phyloP scores from a whole-genome alignment of 1,140 invertebrate genomes.

The Hyposmocoma kahamanoa region DNA sequence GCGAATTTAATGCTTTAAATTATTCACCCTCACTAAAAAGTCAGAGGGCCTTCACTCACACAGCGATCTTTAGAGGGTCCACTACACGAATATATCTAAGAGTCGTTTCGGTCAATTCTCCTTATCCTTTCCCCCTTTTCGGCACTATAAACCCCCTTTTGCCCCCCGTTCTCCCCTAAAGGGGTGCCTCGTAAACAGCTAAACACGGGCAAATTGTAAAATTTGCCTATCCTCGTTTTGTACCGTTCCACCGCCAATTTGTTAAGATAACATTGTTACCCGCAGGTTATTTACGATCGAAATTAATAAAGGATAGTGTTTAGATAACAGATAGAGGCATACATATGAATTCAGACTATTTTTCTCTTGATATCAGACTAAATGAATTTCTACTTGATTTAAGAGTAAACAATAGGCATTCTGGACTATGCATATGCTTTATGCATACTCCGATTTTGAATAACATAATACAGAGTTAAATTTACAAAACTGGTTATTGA shows the following conservation, averaged over 20 bases:
- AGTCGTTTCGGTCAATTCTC: constrained; percentile 45
- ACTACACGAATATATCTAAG: constrained; percentile 61
- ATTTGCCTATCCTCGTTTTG: constrained; percentile 44
- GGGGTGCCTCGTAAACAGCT: constrained; percentile 52
- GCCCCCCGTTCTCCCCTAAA: constrained; percentile 7
- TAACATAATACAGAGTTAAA: no score
- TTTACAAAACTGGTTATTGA: no score
- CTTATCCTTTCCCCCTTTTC: constrained; percentile 53
- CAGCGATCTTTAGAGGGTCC: constrained; percentile 43
- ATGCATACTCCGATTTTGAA: no score
- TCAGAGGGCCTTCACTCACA: constrained; percentile 36
- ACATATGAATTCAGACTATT: no score
- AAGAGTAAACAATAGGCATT: no score
- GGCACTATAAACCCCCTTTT: constrained; percentile 38
- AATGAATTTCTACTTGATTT: no score
- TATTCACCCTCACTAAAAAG: constrained; percentile 25
- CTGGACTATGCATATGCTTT: no score
- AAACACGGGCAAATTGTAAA: constrained; percentile 64
- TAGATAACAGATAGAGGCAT: constrained; percentile 26
- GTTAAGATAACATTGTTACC: constrained; percentile 58
- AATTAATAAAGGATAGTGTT: constrained; percentile 54
- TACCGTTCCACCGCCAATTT: constrained; percentile 49
- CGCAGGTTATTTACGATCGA: constrained; percentile 43
- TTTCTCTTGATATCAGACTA: no score
- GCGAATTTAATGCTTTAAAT: background rate